phyloP scores from a whole-genome alignment of 2,113 vertebrate species.

The Nesospiza acunhae region DNA sequence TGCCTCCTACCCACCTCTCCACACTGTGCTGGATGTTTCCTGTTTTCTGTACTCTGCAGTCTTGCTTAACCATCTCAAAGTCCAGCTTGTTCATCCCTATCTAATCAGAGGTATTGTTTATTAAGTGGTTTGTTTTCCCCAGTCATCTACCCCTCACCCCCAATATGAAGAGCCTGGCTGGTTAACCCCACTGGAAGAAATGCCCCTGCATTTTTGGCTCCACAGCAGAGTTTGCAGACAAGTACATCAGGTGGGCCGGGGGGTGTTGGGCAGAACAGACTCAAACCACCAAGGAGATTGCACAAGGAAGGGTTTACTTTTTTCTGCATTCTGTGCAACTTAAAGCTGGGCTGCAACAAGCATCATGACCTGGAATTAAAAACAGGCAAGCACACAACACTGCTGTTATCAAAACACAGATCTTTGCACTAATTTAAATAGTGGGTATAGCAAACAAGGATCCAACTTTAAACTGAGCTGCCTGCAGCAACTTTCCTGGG shows the following conservation, averaged over 20 bases:
- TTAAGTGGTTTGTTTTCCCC: constrained; percentile 48
- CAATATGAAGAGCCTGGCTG: background rate
- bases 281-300: background rate
- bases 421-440: background rate
- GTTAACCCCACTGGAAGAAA: background rate
- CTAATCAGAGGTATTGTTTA: constrained; percentile 70
- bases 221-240: background rate
- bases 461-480: background rate
- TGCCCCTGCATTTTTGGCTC: background rate
- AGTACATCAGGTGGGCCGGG: rapidly evolving
- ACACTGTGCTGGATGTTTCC: background rate
- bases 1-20: background rate
- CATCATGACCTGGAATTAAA: background rate
- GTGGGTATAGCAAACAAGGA: background rate
- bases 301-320: background rate
- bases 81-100: constrained; percentile 68
- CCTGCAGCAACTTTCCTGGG: background rate
- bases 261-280: background rate
- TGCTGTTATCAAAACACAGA: background rate
- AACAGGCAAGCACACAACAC: background rate
- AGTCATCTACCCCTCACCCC: background rate
- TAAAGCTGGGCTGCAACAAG: background rate
- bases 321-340: rapidly evolving
- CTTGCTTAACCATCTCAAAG: constrained; percentile 77
- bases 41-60: constrained; percentile 54